Percentiles rank a stretch among this genome's conserved stretches.
These are phyloP conservation scores for Gallinago solitaria DNA, from an alignment of 2,797 vertebrate species.

Conservation along the genomic window DNA sequence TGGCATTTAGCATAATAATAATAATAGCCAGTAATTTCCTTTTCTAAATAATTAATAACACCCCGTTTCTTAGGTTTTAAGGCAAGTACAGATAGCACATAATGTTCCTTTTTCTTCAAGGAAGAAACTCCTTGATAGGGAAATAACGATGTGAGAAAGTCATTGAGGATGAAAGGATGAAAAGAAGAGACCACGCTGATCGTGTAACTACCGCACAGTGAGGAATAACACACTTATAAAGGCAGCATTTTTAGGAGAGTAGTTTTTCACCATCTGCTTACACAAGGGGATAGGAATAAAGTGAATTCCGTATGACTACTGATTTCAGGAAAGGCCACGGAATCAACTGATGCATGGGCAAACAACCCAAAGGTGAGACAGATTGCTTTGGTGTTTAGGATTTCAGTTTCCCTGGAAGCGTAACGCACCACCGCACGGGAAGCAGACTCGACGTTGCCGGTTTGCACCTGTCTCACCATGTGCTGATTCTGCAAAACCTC, in stretches of 20 bases:
- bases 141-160: not conserved
- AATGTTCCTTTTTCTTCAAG: not conserved
- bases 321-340: not conserved
- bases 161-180: not conserved
- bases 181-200: not conserved
- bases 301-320: not conserved
- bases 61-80: conserved; percentile 23
- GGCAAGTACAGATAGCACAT: not conserved
- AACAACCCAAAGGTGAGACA: not conserved
- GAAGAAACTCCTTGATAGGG: not conserved
- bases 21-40: conserved; percentile 43
- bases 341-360: not conserved
- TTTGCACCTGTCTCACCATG: not conserved
- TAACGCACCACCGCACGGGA: not conserved
- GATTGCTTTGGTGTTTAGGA: not conserved
- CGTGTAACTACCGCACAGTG: not conserved
- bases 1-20: not conserved
- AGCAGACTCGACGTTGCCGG: not conserved
- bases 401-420: not conserved
- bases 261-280: not conserved
- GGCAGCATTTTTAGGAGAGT: not conserved
- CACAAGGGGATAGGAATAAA: not conserved
- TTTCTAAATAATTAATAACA: conserved; percentile 51
- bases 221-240: not conserved
- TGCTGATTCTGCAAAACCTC: conserved; percentile 7